Evolutionary conservation across 1,140 invertebrate species (phyloP).

Genomic region (Eupristina koningsbergeri): DNA sequence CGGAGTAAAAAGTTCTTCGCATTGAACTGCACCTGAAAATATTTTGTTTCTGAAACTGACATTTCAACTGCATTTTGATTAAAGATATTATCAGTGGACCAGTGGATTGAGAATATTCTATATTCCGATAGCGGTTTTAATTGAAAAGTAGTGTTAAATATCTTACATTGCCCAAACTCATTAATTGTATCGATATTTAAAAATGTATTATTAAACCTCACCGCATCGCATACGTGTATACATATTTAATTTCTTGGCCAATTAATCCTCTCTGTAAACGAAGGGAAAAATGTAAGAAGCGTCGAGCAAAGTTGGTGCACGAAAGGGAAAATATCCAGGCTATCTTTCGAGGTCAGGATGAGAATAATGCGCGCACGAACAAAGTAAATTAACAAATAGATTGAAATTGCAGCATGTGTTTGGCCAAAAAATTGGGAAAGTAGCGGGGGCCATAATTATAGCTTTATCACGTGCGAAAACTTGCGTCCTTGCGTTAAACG

Average conservation of each 20-base stretch:
- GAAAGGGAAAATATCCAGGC: background rate
- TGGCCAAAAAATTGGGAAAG: background rate
- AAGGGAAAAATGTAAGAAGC: background rate
- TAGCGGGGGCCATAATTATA: constrained; percentile 52
- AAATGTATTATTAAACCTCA: constrained; percentile 17
- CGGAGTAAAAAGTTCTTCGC: background rate
- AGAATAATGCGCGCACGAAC: background rate
- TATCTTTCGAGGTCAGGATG: background rate
- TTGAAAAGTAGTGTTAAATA: constrained; percentile 41
- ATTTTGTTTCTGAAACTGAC: background rate
- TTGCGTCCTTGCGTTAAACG: constrained; percentile 21
- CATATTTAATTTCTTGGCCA: background rate
- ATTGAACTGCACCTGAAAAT: background rate
- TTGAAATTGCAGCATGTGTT: background rate
- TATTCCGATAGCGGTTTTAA: background rate
- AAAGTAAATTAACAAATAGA: constrained; percentile 28
- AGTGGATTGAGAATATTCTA: background rate
- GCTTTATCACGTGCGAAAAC: constrained; percentile 38
- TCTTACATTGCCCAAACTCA: constrained; percentile 22
- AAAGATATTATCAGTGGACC: background rate
- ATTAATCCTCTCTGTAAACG: background rate
- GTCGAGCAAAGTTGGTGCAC: background rate
- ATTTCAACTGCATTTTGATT: background rate
- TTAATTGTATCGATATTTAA: constrained; percentile 7
- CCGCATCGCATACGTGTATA: background rate